Conservation (phyloP, 2,113 vertebrate species). For the Falco punctatus region DNA sequence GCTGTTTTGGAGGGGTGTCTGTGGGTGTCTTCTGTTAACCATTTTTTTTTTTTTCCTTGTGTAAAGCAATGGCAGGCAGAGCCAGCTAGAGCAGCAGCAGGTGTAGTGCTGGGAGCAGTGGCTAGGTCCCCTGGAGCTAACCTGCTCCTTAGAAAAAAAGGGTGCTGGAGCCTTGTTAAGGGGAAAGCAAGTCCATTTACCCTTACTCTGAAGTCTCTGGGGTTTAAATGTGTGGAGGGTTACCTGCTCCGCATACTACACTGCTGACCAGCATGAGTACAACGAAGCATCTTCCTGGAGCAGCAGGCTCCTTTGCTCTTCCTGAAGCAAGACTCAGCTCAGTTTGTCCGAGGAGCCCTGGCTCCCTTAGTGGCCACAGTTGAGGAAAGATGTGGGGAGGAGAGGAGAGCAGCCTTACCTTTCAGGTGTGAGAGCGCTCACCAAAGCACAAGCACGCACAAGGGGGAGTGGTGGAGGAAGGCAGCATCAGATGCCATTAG, state of each 20-base stretch:
- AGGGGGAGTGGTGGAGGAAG: neutral
- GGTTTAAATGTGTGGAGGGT: neutral
- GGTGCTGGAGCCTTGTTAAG: neutral
- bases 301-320: neutral
- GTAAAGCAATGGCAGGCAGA: neutral
- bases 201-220: neutral
- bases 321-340: neutral
- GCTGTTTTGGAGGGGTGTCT: too few relatives aligned
- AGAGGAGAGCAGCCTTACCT: neutral
- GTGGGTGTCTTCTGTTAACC: too few relatives aligned
- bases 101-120: neutral
- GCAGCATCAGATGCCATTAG: fast-evolving
- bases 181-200: too few relatives aligned
- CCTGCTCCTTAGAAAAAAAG: neutral
- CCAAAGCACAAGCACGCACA: fast-evolving
- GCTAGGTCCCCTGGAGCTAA: fast-evolving
- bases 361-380: neutral
- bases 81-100: neutral
- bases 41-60: neutral
- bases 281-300: fast-evolving
- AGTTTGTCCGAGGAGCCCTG: fast-evolving
- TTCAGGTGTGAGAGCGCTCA: neutral
- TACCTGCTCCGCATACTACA: neutral
- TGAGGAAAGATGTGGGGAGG: neutral
- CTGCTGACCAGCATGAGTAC: neutral